A percentile compares a stretch with the other conserved stretches of the same genome.
These are phyloP conservation scores for Nestor notabilis DNA, from an alignment of 2,113 vertebrate species.

Conservation along the genomic window DNA sequence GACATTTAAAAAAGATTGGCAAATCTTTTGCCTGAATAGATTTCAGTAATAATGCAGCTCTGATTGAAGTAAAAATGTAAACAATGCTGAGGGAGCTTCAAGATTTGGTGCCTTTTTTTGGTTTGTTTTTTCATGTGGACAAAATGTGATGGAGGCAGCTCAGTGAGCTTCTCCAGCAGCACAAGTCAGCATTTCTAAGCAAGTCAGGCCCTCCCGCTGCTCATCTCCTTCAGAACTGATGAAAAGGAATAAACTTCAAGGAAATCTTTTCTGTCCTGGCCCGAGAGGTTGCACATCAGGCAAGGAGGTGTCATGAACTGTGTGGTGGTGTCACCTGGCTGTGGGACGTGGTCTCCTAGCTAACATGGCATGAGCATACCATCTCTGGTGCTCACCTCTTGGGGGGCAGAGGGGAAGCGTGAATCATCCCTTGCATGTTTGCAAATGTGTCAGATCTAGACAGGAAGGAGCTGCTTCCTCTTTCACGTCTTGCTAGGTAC, in stretches of 20 bases:
- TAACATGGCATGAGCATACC: fast-evolving
- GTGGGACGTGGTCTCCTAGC: fast-evolving
- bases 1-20: background rate
- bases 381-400: fast-evolving
- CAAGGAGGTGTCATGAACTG: fast-evolving
- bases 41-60: background rate
- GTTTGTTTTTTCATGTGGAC: background rate
- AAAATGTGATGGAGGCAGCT: background rate
- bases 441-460: background rate
- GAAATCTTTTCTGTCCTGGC: background rate
- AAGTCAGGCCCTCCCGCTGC: background rate
- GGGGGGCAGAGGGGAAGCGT: fast-evolving
- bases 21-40: background rate
- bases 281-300: background rate
- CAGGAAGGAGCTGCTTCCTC: slow-evolving; percentile 18
- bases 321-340: background rate
- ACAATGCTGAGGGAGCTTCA: background rate
- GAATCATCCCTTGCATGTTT: fast-evolving
- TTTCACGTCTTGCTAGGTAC: background rate
- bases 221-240: background rate
- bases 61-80: background rate
- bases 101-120: background rate
- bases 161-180: background rate
- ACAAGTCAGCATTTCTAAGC: background rate
- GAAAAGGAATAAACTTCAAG: background rate